Evolutionary conservation across 2,888 invertebrate genomes (phyloP).

Genomic region (Acrobasis repandana): DNA sequence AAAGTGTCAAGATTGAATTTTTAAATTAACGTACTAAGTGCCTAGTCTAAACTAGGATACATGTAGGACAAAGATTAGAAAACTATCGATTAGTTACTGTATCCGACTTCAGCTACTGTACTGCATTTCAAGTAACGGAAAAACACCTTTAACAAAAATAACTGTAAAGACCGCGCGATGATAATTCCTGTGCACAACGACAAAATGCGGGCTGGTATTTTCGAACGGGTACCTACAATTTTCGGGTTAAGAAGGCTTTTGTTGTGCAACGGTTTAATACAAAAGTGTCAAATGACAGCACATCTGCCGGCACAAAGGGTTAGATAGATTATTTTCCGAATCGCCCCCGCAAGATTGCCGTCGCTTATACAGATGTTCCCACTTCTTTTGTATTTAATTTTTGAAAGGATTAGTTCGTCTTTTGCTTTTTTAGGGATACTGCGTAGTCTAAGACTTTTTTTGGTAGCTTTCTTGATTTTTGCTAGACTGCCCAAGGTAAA

Average conservation of each 20-base stretch:
- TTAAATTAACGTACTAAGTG: too few species aligned
- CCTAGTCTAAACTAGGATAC: too few species aligned
- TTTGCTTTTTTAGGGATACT: conserved; percentile 32
- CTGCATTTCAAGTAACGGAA: neutral
- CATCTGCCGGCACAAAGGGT: conserved; percentile 82
- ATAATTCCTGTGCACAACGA: conserved; percentile 36
- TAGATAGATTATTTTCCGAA: conserved; percentile 82
- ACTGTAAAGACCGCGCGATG: neutral
- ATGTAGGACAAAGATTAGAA: too few species aligned
- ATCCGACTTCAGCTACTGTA: too few species aligned
- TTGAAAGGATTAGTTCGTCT: conserved; percentile 43
- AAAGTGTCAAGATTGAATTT: too few species aligned
- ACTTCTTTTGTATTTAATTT: conserved; percentile 48
- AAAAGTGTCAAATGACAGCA: conserved; percentile 83
- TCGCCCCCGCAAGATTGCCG: conserved; percentile 78
- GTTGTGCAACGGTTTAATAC: conserved; percentile 83
- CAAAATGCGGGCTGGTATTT: conserved; percentile 78
- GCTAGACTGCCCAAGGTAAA: too few species aligned
- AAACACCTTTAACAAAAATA: neutral
- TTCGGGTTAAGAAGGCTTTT: conserved; percentile 81
- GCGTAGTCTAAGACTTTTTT: neutral
- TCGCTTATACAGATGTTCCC: conserved; percentile 76
- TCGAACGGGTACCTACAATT: conserved; percentile 74
- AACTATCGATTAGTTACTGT: too few species aligned
- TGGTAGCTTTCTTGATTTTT: neutral